phyloP scores from a whole-genome alignment of 2,113 vertebrate species.

The Ginglymostoma cirratum region DNA sequence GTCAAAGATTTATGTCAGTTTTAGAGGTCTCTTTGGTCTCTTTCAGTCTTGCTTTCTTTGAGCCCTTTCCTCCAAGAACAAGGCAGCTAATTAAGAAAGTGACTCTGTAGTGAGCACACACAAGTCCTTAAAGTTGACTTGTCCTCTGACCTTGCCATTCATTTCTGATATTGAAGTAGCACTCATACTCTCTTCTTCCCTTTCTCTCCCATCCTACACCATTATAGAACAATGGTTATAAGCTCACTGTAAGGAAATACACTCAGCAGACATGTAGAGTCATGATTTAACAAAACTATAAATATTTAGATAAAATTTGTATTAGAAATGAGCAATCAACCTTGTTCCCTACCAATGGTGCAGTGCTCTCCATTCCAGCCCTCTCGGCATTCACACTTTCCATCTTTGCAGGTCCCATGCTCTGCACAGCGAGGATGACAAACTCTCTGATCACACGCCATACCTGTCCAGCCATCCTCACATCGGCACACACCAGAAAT shows the following conservation, averaged over 20 bases:
- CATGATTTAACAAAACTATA: background rate
- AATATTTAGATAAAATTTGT: background rate
- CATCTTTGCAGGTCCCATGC: conserved; percentile 98
- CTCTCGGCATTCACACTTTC: conserved; percentile 98
- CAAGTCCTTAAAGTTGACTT: background rate
- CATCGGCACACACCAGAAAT: conserved; percentile 91
- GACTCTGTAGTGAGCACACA: background rate
- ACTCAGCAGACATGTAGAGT: background rate
- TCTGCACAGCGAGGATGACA: conserved; percentile 95
- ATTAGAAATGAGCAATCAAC: conserved; percentile 19
- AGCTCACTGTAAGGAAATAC: background rate
- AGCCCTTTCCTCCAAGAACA: background rate
- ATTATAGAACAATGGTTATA: background rate
- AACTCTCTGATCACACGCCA: conserved; percentile 89
- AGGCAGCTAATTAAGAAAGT: background rate
- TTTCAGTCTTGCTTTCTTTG: background rate
- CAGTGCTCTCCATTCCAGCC: conserved; percentile 99
- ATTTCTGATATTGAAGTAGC: background rate
- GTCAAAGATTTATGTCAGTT: background rate
- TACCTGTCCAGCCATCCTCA: conserved; percentile 95
- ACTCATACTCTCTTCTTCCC: background rate
- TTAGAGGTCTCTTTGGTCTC: background rate
- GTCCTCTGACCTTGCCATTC: background rate
- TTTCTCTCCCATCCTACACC: background rate
- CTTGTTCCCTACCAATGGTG: conserved; percentile 89